Conservation (phyloP, 2,888 invertebrate genomes). For the Nesidiocoris tenuis region DNA sequence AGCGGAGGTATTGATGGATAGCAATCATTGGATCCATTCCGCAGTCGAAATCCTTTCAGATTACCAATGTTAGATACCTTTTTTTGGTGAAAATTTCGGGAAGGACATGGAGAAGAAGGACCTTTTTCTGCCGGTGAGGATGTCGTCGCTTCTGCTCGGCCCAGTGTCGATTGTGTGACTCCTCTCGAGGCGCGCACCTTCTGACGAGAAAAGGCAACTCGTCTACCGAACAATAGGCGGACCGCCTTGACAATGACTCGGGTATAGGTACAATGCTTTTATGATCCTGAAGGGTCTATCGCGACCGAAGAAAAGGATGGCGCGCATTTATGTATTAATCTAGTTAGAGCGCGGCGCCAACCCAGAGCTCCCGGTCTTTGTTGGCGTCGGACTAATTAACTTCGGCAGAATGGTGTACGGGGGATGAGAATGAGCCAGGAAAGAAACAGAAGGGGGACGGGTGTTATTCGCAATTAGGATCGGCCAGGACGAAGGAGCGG, state of each 20-base stretch:
- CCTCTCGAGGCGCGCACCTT: background rate
- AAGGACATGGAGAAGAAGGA: no score
- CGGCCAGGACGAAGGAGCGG: background rate
- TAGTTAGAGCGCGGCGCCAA: constrained; percentile 40
- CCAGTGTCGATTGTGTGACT: background rate
- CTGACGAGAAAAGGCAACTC: background rate
- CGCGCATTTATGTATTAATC: constrained; percentile 43
- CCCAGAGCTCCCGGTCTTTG: constrained; percentile 40
- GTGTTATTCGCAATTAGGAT: constrained; percentile 40
- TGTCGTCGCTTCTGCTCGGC: no score
- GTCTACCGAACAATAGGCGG: background rate
- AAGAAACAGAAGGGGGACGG: constrained; percentile 22
- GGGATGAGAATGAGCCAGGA: constrained; percentile 14
- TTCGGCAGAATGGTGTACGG: constrained; percentile 14
- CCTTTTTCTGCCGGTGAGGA: no score
- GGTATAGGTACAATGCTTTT: background rate
- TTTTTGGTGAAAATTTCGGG: no score
- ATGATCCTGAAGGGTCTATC: background rate
- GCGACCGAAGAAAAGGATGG: constrained; percentile 35
- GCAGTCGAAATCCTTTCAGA: no score
- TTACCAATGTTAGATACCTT: no score
- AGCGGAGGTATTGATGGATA: no score
- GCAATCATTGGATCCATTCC: no score
- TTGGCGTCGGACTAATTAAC: constrained; percentile 41
- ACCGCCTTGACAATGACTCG: background rate